Evolutionary conservation across 2,113 vertebrate species (phyloP).

Genomic region (Coryphaenoides rupestris): DNA sequence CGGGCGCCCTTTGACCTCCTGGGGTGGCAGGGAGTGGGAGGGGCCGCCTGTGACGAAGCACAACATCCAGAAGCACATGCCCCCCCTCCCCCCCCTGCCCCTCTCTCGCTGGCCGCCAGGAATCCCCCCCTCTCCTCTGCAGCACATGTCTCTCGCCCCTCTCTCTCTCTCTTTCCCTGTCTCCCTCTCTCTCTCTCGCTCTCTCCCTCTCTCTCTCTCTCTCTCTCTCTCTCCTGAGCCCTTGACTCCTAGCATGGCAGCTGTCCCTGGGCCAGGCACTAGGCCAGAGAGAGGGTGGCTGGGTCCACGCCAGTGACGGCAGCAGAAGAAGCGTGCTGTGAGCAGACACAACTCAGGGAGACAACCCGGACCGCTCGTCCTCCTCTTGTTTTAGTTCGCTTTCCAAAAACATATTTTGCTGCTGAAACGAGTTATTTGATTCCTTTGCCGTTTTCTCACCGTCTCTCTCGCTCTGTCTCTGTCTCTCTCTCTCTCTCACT

Average conservation of each 20-base stretch:
- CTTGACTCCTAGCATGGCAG: constrained; percentile 57
- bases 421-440: constrained; percentile 26
- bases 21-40: constrained; percentile 62
- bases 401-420: constrained; percentile 36
- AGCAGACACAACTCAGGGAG: constrained; percentile 37
- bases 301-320: constrained; percentile 54
- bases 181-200: constrained; percentile 38
- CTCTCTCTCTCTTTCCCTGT: constrained; percentile 6
- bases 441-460: background rate
- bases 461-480: too few relatives aligned
- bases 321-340: constrained; percentile 52
- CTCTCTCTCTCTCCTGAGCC: constrained; percentile 50
- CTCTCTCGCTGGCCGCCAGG: constrained; percentile 52
- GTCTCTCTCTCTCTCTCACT: too few relatives aligned
- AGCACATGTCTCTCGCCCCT: constrained; percentile 45
- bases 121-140: constrained; percentile 59
- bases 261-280: constrained; percentile 58
- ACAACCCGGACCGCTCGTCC: constrained; percentile 23
- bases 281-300: constrained; percentile 56
- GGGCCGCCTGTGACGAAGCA: constrained; percentile 72
- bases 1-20: constrained; percentile 56
- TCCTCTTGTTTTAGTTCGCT: constrained; percentile 21
- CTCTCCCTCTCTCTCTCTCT: constrained; percentile 42
- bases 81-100: background rate
- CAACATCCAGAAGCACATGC: constrained; percentile 3